A percentile compares a stretch with the other conserved stretches of the same genome.
phyloP scores from a whole-genome alignment of 2,888 invertebrate species.

The Habrosyne pyritoides region DNA sequence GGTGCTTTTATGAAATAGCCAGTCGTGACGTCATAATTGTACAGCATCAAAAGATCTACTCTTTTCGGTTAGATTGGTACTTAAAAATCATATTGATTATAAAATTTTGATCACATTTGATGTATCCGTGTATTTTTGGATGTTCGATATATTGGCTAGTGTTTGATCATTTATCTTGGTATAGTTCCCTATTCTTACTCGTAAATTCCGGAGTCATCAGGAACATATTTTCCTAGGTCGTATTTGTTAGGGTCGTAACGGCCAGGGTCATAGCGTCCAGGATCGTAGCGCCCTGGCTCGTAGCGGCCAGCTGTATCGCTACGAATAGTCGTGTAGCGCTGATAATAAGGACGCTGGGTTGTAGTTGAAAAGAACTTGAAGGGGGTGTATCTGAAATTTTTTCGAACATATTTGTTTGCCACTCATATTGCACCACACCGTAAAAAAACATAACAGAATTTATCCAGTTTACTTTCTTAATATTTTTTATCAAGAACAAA shows the following conservation, averaged over 20 bases:
- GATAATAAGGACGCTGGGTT: constrained; percentile 11
- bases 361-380: constrained; percentile 30
- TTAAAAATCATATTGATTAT: too few relatives aligned
- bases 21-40: too few relatives aligned
- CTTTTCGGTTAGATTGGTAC: too few relatives aligned
- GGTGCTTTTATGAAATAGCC: too few relatives aligned
- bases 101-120: too few relatives aligned
- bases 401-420: background rate
- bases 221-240: constrained; percentile 51
- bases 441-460: background rate
- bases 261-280: constrained; percentile 36
- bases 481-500: too few relatives aligned
- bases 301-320: constrained; percentile 21
- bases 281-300: constrained; percentile 28
- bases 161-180: too few relatives aligned
- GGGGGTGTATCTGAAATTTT: constrained; percentile 36
- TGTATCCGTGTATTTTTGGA: too few relatives aligned
- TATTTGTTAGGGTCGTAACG: constrained; percentile 37
- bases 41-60: too few relatives aligned
- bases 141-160: too few relatives aligned
- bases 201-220: constrained; percentile 61
- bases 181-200: constrained; percentile 50
- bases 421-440: background rate
- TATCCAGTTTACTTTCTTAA: too few relatives aligned
- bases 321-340: constrained; percentile 9